Evolutionary conservation across 2,888 invertebrate species (phyloP), one percentile per base, ranked within the genome.

Genomic region (Dysmachus trigonus): DNA sequence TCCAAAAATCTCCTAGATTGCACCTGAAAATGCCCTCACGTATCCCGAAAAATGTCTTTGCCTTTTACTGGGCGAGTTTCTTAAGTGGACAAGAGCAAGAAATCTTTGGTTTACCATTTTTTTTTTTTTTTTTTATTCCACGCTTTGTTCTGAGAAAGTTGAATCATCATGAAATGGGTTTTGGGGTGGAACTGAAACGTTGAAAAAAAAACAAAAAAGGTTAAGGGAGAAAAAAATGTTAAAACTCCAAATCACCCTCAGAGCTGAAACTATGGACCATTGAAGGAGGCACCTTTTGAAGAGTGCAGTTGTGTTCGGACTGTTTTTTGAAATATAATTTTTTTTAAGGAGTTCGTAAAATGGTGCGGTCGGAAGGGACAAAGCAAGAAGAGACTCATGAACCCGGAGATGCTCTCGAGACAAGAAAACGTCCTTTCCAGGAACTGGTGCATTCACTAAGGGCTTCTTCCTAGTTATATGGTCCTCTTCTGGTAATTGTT

Each of bases 301-400:
- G 53, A 81, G 62, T 47, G 62, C 33, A 62, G 51, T 81, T 81
- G 33, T 53, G 33, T 22, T 33, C 47, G 10, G 53, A 13, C 22
- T 81, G 31, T 31, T 22, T 62, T 62, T 62, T 62, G 38, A 41
- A 41, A 41, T 47, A 18, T 79, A n/a, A n/a, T 18, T 77, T 77
- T 47, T 81, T 62, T 62, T 53, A n/a, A 81, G 33, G 18, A 53
- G 53, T 62, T 33, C 81, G 62, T 81, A 81, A 81, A 81, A 81
- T 53, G 53, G 47, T 81, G 81, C 47, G 81, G 81, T 81, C 81
- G 81, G 81, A 81, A 81, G 81, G 81, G 81, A 81, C 81, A 81
- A 79, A 79, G 79, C 47, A 41, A 30, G 22, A 13, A 18, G 73
- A 51, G 73, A 51, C 15, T 18, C 62, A 33, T 33, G 81, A 62